These are phyloP conservation scores for Beroe ovata DNA, from an alignment of 37 sponge, comb jelly and placozoan species.

Conservation along the genomic window DNA sequence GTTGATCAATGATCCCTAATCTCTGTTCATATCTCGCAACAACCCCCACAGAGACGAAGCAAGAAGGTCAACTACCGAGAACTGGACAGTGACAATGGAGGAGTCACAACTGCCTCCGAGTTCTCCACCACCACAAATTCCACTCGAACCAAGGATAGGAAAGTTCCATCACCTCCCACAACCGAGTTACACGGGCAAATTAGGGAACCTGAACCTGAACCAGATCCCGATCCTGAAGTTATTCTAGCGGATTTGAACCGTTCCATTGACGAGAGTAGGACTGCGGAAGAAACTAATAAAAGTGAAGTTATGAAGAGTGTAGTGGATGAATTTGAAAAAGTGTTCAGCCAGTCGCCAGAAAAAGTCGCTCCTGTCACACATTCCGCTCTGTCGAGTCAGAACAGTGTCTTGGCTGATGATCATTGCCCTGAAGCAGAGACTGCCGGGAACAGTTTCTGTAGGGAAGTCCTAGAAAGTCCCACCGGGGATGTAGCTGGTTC, in stretches of 20 bases:
- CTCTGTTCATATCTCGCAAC: no score
- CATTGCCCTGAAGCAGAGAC: background rate
- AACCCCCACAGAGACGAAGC: background rate
- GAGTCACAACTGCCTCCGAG: background rate
- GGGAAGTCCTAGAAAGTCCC: background rate
- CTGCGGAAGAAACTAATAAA: background rate
- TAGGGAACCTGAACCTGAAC: background rate
- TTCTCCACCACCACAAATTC: slow-evolving; percentile 45
- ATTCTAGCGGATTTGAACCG: background rate
- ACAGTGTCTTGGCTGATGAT: background rate
- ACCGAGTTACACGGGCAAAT: background rate
- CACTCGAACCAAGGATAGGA: background rate
- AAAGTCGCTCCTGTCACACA: background rate
- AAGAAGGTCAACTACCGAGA: slow-evolving; percentile 44
- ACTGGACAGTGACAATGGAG: background rate
- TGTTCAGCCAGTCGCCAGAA: background rate
- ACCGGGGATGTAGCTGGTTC: background rate
- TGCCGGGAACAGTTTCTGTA: no score
- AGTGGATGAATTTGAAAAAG: background rate
- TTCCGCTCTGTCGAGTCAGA: background rate
- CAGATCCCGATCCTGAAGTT: background rate
- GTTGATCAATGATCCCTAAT: no score
- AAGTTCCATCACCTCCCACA: background rate
- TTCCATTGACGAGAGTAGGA: background rate
- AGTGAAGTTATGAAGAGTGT: background rate